Base-by-base conservation (phyloP, 2,888 invertebrate species). In the Colletes collaris region DNA sequence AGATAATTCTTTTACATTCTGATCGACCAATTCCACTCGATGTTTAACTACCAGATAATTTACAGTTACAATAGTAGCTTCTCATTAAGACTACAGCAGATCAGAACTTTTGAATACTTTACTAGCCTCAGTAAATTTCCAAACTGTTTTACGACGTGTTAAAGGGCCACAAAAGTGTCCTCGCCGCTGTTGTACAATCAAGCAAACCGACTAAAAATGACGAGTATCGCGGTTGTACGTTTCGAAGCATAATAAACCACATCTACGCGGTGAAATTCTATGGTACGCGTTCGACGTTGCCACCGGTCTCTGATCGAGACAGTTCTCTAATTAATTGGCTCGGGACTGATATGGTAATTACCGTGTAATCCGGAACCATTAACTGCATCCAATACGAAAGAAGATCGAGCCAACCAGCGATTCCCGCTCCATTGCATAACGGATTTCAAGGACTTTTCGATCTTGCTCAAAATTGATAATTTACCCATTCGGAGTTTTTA, bases 61-160 rank as follows among this genome's bases (percentile, higher is more conserved):
- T 46, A 58, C 50, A 63, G 49, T 4, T 27, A 16, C 6, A 19
- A 16, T 7, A 37, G 49, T 58, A 59, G 19, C 46, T 58, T n/a
- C 5, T 7, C 71, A 75, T 70, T 74, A 72, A 74, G 52, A 64
- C 67, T 11, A 35, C 16, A 56, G 2, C 40, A 63, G 76, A 76
- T 76, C 63, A 40, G 16, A 56, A 68, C 81, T 71, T 56, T n/a
- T 11, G 63, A 66, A 72, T 69, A 65, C 35, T 37, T 11, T 11
- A 35, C 5, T 40, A 44, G 71, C 44, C 59, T 56, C 44, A 59
- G 7, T 50, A 7, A 83, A 60, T 70, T 81, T 76, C 52, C 70
- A 52, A 78, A 66, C 35, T 13, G n/a, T 56, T 78, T 69, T 55
- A 58, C 35, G 19, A 40, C 19, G 65, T 44, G 53, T 37, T 19